Evolutionary conservation across 92 coral and sea anemone genomes (phyloP).

Genomic region (Siderastrea siderea): DNA sequence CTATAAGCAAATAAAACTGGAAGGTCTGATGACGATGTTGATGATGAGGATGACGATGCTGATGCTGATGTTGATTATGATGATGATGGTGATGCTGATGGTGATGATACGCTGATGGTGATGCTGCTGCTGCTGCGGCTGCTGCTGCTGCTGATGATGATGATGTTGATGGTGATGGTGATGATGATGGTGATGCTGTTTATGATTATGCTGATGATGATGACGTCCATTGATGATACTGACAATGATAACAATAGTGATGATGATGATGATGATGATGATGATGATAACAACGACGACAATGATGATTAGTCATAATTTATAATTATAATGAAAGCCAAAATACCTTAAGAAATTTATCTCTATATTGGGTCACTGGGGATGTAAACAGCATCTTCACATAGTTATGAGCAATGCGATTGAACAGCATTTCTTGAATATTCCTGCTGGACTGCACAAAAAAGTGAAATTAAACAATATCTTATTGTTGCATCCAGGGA

Average conservation of each 20-base stretch:
- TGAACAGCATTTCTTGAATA: conserved; percentile 91
- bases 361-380: conserved; percentile 80
- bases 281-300: background rate
- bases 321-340: background rate
- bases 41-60: background rate
- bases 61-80: background rate
- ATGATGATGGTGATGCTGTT: too few relatives aligned
- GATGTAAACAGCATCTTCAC: conserved; percentile 91
- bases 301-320: background rate
- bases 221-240: too few relatives aligned
- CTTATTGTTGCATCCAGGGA: background rate
- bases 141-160: too few relatives aligned
- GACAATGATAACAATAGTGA: too few relatives aligned
- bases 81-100: background rate
- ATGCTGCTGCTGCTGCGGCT: too few relatives aligned
- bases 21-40: background rate
- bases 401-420: conserved; percentile 94
- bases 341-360: conserved; percentile 92
- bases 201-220: background rate
- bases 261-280: background rate
- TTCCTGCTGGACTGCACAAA: conserved; percentile 71
- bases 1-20: background rate
- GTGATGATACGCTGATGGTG: background rate
- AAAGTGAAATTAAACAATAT: background rate
- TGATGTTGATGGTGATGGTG: too few relatives aligned